Evolutionary conservation across 2,888 invertebrate genomes (phyloP).

Genomic region (Conomelus anceps): DNA sequence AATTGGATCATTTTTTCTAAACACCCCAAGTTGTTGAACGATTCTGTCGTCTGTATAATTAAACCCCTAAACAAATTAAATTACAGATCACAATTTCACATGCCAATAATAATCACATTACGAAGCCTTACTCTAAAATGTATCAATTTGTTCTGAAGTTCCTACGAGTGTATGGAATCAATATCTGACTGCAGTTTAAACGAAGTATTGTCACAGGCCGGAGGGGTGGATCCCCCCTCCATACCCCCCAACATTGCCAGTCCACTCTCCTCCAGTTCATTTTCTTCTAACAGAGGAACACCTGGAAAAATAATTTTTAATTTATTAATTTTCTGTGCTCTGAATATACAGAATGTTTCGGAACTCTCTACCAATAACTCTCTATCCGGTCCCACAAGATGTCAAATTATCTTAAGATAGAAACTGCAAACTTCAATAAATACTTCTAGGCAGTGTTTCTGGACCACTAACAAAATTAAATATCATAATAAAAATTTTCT

Average conservation of each 20-base stretch:
- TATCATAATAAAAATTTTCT: too few relatives aligned
- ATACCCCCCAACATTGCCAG: conserved; percentile 1
- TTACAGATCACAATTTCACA: too few relatives aligned
- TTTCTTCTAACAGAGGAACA: conserved; percentile 23
- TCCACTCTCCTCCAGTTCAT: conserved; percentile 21
- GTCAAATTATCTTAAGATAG: too few relatives aligned
- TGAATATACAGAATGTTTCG: not conserved
- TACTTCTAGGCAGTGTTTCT: too few relatives aligned
- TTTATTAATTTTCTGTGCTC: not conserved
- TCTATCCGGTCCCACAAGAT: too few relatives aligned
- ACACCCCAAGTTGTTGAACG: too few relatives aligned
- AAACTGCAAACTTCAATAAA: too few relatives aligned
- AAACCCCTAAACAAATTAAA: too few relatives aligned
- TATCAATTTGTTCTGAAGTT: not conserved
- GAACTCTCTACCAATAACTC: not conserved
- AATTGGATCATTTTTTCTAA: too few relatives aligned
- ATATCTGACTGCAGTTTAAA: conserved; percentile 23
- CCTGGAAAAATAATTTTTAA: not conserved
- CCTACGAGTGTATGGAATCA: conserved; percentile 23
- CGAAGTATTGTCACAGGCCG: conserved; percentile 15
- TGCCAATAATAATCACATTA: not conserved
- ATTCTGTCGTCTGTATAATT: too few relatives aligned
- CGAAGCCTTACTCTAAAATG: not conserved
- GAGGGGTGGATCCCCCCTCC: conserved; percentile 9
- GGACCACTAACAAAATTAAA: too few relatives aligned